Conservation (phyloP, 2,888 invertebrate species). For the Papilio demoleus region DNA sequence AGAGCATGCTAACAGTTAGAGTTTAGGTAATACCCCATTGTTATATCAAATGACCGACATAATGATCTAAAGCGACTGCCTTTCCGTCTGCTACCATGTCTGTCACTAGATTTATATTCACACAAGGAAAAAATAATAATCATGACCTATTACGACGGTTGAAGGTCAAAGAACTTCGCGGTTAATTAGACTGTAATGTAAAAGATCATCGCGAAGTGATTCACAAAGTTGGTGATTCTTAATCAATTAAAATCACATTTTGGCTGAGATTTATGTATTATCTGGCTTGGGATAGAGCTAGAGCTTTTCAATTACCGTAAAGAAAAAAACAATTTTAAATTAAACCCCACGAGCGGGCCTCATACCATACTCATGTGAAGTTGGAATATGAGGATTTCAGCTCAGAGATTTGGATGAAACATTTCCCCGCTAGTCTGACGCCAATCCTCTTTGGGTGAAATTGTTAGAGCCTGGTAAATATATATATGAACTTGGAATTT, state of each 20-base stretch:
- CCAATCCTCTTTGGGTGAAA: too few relatives aligned
- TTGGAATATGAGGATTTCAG: too few relatives aligned
- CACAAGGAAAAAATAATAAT: constrained; percentile 16
- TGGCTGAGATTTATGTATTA: neutral
- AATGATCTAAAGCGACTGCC: constrained; percentile 4
- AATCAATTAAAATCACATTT: neutral
- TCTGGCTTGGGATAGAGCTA: too few relatives aligned
- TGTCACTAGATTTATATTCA: constrained; percentile 11
- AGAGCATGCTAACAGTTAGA: constrained; percentile 8
- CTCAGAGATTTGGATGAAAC: too few relatives aligned
- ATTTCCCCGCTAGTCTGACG: too few relatives aligned
- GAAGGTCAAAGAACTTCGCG: constrained; percentile 14
- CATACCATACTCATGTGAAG: too few relatives aligned
- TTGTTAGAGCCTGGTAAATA: too few relatives aligned
- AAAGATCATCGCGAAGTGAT: neutral
- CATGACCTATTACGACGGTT: constrained; percentile 3
- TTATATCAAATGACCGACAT: constrained; percentile 22
- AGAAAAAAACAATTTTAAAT: too few relatives aligned
- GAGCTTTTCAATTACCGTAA: too few relatives aligned
- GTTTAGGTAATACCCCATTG: constrained; percentile 23
- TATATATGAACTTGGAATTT: too few relatives aligned
- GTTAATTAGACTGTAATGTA: neutral
- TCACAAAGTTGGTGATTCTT: neutral
- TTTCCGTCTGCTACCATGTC: constrained; percentile 4
- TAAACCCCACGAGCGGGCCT: too few relatives aligned